Conservation (phyloP, 2,113 vertebrate genomes). For the Mohoua ochrocephala region DNA sequence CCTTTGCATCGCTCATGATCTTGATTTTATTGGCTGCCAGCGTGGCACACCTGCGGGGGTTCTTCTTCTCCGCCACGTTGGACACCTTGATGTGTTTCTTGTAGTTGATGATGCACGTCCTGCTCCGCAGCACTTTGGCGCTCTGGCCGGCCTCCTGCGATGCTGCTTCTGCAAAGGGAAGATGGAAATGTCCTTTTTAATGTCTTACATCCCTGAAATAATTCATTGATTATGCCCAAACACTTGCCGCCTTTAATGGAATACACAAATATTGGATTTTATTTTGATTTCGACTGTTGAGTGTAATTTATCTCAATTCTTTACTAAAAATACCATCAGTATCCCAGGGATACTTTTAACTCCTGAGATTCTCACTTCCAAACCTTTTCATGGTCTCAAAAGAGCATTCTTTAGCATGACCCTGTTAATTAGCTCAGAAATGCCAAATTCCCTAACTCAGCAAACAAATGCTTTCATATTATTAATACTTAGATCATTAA, state of each 20-base stretch:
- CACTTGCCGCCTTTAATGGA: not conserved
- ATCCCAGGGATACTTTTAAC: not conserved
- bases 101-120: constrained; percentile 67
- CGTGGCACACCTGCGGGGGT: constrained; percentile 80
- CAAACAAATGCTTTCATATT: not conserved
- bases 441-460: not conserved
- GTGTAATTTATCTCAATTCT: not conserved
- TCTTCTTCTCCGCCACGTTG: constrained; percentile 41
- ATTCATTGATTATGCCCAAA: not conserved
- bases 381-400: not conserved
- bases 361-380: not conserved
- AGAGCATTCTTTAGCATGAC: not conserved
- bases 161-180: constrained; percentile 13
- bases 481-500: not conserved
- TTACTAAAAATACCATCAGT: not conserved
- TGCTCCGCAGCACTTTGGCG: constrained; percentile 64
- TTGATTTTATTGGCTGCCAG: constrained; percentile 87
- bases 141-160: constrained; percentile 61
- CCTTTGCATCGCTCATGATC: constrained; percentile 76
- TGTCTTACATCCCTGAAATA: not conserved
- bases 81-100: constrained; percentile 47
- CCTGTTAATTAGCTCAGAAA: not conserved
- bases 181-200: not conserved
- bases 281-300: not conserved
- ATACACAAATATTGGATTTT: rapidly evolving